A percentile compares a stretch with the other conserved stretches of the same genome.
phyloP scores from a whole-genome alignment of 1,140 invertebrate species.

The Phthorimaea operculella region DNA sequence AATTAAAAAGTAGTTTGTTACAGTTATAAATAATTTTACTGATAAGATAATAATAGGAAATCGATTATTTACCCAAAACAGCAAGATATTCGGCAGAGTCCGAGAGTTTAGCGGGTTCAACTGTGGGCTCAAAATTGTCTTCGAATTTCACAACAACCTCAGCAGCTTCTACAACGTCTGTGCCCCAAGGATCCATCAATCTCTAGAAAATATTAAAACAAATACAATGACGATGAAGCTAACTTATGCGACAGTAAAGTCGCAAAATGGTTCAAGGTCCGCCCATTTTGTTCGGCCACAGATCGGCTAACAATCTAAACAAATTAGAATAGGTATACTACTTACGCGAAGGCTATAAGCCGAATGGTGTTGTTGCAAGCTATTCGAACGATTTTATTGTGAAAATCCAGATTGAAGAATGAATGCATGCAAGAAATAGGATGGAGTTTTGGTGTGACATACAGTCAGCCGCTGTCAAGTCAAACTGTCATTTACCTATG shows the following conservation, averaged over 20 bases:
- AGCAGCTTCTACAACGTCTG: slow-evolving; percentile 27
- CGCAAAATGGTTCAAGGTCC: neutral
- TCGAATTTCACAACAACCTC: slow-evolving; percentile 41
- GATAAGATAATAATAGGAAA: neutral
- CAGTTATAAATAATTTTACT: neutral
- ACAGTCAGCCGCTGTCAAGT: too few relatives aligned
- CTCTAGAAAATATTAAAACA: slow-evolving; percentile 20
- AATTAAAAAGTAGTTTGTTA: neutral
- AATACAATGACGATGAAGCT: neutral
- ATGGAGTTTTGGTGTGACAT: too few relatives aligned
- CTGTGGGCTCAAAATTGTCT: slow-evolving; percentile 49
- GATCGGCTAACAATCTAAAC: neutral
- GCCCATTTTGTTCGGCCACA: neutral
- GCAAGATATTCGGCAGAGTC: slow-evolving; percentile 58
- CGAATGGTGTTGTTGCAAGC: slow-evolving; percentile 5
- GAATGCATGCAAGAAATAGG: neutral
- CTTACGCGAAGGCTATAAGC: slow-evolving; percentile 29
- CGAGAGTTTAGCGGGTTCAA: slow-evolving; percentile 34
- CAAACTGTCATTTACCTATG: too few relatives aligned
- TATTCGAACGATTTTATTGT: neutral
- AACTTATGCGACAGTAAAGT: neutral
- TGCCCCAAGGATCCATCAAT: slow-evolving; percentile 65
- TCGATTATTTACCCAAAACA: slow-evolving; percentile 39
- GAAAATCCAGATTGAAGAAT: neutral
- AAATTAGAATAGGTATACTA: slow-evolving; percentile 5